Conservation (phyloP, 2,797 vertebrate genomes). For the Anguilla anguilla region DNA sequence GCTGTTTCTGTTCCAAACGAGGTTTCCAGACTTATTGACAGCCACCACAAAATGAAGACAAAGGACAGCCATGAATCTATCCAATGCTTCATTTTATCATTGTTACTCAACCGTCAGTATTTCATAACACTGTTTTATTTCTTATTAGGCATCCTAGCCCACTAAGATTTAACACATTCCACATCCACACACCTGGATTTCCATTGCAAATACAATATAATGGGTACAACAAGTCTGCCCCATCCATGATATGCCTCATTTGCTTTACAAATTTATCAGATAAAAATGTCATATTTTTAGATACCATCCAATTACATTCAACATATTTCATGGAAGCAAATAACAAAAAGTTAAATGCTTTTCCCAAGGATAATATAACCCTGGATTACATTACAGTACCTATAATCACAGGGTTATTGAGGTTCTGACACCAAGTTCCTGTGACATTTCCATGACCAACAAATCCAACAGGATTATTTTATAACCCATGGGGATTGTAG, state of each 20-base stretch:
- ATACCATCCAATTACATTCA: not conserved
- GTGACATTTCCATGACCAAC: not conserved
- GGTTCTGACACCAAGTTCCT: not conserved
- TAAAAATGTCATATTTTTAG: not conserved
- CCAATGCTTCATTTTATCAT: conserved; percentile 4
- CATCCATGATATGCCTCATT: not conserved
- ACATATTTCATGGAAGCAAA: conserved; percentile 4
- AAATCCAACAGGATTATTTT: not conserved
- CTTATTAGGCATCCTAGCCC: conserved; percentile 11
- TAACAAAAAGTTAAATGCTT: not conserved
- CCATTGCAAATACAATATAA: not conserved
- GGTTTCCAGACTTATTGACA: conserved; percentile 45
- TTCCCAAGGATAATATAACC: not conserved
- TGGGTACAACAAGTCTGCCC: not conserved
- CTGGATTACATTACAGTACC: not conserved
- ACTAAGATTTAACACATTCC: not conserved
- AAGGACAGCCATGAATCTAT: not conserved
- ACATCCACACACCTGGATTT: not conserved
- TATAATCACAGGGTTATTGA: not conserved
- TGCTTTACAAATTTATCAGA: not conserved
- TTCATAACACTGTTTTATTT: conserved; percentile 17
- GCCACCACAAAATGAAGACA: conserved; percentile 22
- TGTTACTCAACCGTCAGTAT: conserved; percentile 7
- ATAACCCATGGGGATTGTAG: not conserved
- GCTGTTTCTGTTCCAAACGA: conserved; percentile 48